Conservation (phyloP, 2,888 invertebrate genomes). For the Lamproptera curius region DNA sequence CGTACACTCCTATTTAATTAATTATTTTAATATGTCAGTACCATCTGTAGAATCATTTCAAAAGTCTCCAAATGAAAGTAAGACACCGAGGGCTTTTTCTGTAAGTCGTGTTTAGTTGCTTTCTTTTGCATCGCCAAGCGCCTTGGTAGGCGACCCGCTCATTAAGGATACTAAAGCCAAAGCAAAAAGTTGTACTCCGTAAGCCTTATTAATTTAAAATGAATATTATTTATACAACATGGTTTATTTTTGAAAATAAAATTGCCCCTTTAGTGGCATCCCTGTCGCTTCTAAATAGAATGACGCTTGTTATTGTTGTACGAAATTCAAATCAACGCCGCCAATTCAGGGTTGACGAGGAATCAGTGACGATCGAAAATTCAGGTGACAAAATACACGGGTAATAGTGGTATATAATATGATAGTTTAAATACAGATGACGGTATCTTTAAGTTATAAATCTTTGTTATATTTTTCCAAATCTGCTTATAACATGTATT, state of each 20-base stretch:
- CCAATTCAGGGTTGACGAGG: slow-evolving; percentile 57
- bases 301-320: slow-evolving; percentile 58
- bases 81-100: slow-evolving; percentile 8
- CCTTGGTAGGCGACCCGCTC: slow-evolving; percentile 14
- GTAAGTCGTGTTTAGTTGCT: slow-evolving; percentile 17
- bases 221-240: slow-evolving; percentile 1
- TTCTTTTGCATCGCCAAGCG: slow-evolving; percentile 11
- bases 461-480: too few relatives aligned
- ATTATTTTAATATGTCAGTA: neutral
- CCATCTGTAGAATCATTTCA: too few relatives aligned
- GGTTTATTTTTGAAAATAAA: neutral
- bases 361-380: slow-evolving; percentile 33
- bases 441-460: too few relatives aligned
- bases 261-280: slow-evolving; percentile 30
- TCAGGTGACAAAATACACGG: too few relatives aligned
- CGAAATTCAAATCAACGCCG: slow-evolving; percentile 60
- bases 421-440: too few relatives aligned
- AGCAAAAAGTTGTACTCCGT: slow-evolving; percentile 7
- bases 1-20: neutral
- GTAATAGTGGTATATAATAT: too few relatives aligned
- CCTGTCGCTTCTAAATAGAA: slow-evolving; percentile 48
- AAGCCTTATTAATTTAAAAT: slow-evolving; percentile 12
- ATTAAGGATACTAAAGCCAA: slow-evolving; percentile 13
- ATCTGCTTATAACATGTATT: too few relatives aligned
- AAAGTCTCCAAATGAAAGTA: slow-evolving; percentile 7